Evolutionary conservation across 2,888 invertebrate genomes (phyloP).

Genomic region (Amphiduros pacificus): DNA sequence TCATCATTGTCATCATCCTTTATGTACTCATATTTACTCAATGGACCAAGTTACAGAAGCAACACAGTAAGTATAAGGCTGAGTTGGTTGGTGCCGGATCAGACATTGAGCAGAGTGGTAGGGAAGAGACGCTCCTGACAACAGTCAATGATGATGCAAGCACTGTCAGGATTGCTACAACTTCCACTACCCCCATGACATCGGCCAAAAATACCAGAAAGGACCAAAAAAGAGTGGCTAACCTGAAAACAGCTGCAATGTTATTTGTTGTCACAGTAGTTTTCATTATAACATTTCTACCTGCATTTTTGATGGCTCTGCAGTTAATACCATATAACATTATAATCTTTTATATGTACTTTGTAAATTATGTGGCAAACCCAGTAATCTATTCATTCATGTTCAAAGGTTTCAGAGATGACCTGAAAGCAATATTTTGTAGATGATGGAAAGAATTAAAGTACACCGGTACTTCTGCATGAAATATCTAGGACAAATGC

Average conservation of each 20-base stretch:
- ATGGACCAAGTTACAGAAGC: slow-evolving; percentile 24
- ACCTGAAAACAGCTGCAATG: slow-evolving; percentile 57
- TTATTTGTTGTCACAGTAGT: slow-evolving; percentile 56
- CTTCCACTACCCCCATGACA: background rate
- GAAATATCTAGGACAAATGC: no score
- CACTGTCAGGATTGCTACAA: background rate
- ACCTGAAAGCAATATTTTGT: slow-evolving; percentile 37
- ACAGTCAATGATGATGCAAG: slow-evolving; percentile 32
- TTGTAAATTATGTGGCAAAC: slow-evolving; percentile 58
- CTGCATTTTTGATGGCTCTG: slow-evolving; percentile 51
- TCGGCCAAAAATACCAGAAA: slow-evolving; percentile 28
- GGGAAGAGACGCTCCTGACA: slow-evolving; percentile 31
- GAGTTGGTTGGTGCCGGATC: slow-evolving; percentile 15
- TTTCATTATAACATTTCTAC: slow-evolving; percentile 53
- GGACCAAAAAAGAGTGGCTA: slow-evolving; percentile 37
- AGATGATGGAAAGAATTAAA: no score
- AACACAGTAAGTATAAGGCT: slow-evolving; percentile 24
- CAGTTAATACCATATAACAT: slow-evolving; percentile 36
- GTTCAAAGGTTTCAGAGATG: slow-evolving; percentile 56
- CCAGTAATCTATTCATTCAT: slow-evolving; percentile 59
- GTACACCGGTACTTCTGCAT: no score
- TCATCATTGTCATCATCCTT: slow-evolving; percentile 51
- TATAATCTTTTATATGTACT: slow-evolving; percentile 58
- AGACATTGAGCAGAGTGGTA: slow-evolving; percentile 8
- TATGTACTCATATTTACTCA: slow-evolving; percentile 52